Conservation (phyloP, 2,888 invertebrate species). For the Acanthosoma haemorrhoidale region DNA sequence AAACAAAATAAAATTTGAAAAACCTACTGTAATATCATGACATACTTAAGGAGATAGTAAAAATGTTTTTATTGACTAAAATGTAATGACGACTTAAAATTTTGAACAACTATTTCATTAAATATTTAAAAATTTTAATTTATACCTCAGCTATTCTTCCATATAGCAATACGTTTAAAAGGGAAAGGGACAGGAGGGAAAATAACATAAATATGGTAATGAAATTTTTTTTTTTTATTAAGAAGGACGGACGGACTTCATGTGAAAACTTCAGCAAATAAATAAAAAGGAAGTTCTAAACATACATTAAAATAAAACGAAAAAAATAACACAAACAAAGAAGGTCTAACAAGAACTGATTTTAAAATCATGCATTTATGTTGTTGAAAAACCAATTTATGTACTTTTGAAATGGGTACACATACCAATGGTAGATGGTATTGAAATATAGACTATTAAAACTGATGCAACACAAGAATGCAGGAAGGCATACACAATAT, state of each 20-base stretch:
- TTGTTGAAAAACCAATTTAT: background rate
- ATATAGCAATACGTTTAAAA: background rate
- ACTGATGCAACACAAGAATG: conserved; percentile 42
- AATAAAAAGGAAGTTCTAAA: background rate
- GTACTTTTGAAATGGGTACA: conserved; percentile 44
- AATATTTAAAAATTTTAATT: no score
- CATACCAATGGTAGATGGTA: conserved; percentile 32
- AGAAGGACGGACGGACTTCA: no score
- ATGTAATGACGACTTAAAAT: conserved; percentile 4
- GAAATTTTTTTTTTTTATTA: no score
- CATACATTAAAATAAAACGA: background rate
- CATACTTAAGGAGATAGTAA: background rate
- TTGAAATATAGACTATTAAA: conserved; percentile 18
- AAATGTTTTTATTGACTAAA: background rate
- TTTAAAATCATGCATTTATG: conserved; percentile 9
- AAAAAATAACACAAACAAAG: background rate
- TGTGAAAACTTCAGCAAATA: background rate
- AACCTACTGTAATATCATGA: no score
- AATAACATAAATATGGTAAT: background rate
- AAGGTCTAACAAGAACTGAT: background rate
- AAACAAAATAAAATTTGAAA: background rate
- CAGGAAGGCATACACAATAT: conserved; percentile 43
- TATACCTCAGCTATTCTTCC: no score
- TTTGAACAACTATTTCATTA: no score
- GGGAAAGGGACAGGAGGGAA: background rate